Evolutionary conservation across 2,113 vertebrate genomes (phyloP).

Genomic region (Dromas ardeola): DNA sequence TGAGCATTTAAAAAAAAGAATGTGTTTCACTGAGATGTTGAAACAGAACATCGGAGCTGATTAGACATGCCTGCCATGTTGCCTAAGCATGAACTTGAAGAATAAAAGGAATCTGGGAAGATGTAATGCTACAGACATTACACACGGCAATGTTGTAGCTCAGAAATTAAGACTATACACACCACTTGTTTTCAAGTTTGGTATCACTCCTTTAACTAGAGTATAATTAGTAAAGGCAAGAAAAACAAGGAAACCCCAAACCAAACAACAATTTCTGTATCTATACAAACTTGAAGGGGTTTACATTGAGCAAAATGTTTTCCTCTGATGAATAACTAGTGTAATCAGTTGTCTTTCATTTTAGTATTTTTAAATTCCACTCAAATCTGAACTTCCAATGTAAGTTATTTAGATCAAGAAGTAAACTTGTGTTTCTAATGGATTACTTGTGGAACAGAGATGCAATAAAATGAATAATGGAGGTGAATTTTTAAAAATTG

Average conservation of each 20-base stretch:
- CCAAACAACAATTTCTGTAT: no score
- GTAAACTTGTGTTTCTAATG: not conserved
- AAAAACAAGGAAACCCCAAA: not conserved
- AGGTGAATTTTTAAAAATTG: slow-evolving; percentile 27
- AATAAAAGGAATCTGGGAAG: not conserved
- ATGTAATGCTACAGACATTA: not conserved
- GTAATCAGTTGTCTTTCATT: not conserved
- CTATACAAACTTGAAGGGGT: not conserved
- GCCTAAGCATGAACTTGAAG: not conserved
- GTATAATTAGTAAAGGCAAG: not conserved
- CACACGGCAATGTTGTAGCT: not conserved
- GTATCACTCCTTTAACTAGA: not conserved
- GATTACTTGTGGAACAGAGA: not conserved
- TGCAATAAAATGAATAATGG: slow-evolving; percentile 29
- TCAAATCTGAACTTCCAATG: not conserved
- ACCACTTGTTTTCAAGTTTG: not conserved
- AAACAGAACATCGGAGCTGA: not conserved
- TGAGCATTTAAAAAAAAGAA: not conserved
- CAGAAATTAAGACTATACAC: not conserved
- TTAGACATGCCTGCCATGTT: not conserved
- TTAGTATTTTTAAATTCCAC: not conserved
- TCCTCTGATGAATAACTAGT: not conserved
- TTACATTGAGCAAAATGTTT: not conserved
- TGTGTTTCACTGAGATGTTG: not conserved
- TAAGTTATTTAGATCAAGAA: not conserved